phyloP scores from a whole-genome alignment of 35 echinoderm and acorn worm genomes.

The Stichopus chloronotus region DNA sequence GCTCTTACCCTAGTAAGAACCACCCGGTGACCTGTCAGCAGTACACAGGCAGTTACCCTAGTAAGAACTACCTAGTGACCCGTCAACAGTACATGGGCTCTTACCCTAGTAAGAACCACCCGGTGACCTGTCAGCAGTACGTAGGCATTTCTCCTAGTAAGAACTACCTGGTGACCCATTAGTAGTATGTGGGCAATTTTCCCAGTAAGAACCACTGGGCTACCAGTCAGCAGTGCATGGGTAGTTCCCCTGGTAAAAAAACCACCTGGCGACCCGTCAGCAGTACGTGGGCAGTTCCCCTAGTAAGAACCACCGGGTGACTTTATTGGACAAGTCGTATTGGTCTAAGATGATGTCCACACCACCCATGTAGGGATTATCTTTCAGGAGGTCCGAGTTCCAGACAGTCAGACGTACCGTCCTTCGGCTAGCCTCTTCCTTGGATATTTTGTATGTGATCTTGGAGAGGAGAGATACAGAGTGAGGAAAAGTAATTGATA shows the following conservation, averaged over 20 bases:
- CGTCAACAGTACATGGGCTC: too few species aligned
- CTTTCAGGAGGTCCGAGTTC: conserved; percentile 91
- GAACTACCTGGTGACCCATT: conserved; percentile 69
- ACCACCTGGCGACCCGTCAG: not conserved
- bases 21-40: not conserved
- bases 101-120: too few species aligned
- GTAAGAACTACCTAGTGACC: conserved; percentile 65
- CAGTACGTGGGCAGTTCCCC: conserved; percentile 62
- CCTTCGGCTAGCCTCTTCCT: conserved; percentile 63
- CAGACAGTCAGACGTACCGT: conserved; percentile 85
- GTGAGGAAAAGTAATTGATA: not conserved
- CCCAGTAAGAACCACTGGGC: too few species aligned
- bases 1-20: too few species aligned
- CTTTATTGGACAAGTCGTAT: conserved; percentile 72
- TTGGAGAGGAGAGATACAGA: conserved; percentile 26
- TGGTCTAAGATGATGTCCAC: conserved; percentile 73
- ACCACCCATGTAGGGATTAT: conserved; percentile 88
- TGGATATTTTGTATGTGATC: conserved; percentile 76
- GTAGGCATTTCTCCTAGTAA: conserved; percentile 64
- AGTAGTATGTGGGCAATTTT: too few species aligned
- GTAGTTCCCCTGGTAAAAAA: not conserved
- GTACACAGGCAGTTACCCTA: conserved; percentile 62
- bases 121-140: conserved; percentile 19
- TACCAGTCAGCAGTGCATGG: too few species aligned
- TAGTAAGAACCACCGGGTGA: conserved; percentile 76